phyloP scores from a whole-genome alignment of 2,888 invertebrate genomes.

The Sinohyriopsis cumingii region DNA sequence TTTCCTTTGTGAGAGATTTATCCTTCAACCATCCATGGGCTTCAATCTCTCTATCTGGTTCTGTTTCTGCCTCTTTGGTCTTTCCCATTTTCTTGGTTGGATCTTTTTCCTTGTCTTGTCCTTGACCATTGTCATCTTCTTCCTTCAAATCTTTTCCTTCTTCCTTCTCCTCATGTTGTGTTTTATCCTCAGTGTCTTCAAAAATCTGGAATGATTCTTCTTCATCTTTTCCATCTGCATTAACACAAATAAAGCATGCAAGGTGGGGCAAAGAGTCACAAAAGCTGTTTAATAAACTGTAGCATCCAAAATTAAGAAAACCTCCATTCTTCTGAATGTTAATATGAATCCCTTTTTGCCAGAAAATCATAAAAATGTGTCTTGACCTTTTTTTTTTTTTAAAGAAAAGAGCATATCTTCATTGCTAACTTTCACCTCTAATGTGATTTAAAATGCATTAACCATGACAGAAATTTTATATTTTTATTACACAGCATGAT shows the following conservation, averaged over 20 bases:
- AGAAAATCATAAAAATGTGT: too few species aligned
- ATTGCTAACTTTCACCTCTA: too few species aligned
- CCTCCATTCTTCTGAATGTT: not conserved
- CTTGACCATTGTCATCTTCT: constrained; percentile 10
- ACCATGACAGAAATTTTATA: too few species aligned
- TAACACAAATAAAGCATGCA: not conserved
- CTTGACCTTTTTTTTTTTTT: too few species aligned
- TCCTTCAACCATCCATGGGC: constrained; percentile 7
- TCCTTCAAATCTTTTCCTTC: constrained; percentile 2
- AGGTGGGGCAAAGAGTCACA: not conserved
- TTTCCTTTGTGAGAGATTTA: constrained; percentile 20
- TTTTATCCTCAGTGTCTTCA: constrained; percentile 11
- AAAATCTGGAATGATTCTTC: constrained; percentile 6
- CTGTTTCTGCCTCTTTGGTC: constrained; percentile 16
- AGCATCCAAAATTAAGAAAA: constrained; percentile 1
- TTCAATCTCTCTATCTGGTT: constrained; percentile 14
- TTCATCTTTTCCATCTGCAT: constrained; percentile 2
- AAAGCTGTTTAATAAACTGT: not conserved
- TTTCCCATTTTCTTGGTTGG: constrained; percentile 7
- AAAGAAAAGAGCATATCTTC: too few species aligned
- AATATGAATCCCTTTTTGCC: too few species aligned
- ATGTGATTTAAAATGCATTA: too few species aligned
- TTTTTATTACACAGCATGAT: too few species aligned
- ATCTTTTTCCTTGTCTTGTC: constrained; percentile 8
- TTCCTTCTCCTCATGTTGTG: constrained; percentile 6